Conservation (phyloP, 1,140 invertebrate genomes). For the Caerostris extrusa region DNA sequence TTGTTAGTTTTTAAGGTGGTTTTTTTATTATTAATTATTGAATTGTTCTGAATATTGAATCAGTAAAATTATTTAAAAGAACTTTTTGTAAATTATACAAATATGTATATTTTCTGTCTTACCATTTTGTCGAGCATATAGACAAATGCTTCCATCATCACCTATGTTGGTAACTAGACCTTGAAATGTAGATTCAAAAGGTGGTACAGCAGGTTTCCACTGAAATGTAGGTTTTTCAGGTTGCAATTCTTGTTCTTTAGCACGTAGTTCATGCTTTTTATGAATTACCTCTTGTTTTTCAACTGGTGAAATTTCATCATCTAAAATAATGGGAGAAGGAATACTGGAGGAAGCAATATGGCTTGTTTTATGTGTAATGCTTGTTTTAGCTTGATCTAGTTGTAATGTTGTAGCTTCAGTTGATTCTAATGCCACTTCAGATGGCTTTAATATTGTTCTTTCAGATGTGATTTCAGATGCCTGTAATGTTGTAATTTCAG, state of each 20-base stretch:
- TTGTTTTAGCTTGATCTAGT: too few relatives aligned
- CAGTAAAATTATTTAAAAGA: too few relatives aligned
- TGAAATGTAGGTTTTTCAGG: slow-evolving; percentile 52
- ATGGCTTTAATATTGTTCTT: too few relatives aligned
- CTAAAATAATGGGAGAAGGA: neutral
- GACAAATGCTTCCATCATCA: slow-evolving; percentile 66
- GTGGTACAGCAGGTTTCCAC: slow-evolving; percentile 65
- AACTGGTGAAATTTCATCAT: neutral
- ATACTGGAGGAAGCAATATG: neutral
- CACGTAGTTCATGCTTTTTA: neutral
- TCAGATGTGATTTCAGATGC: too few relatives aligned
- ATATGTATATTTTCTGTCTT: neutral
- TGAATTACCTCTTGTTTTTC: neutral
- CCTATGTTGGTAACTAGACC: slow-evolving; percentile 61
- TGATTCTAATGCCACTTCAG: too few relatives aligned
- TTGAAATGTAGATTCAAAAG: slow-evolving; percentile 46
- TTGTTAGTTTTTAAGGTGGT: too few relatives aligned
- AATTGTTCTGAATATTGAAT: too few relatives aligned
- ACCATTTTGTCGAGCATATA: slow-evolving; percentile 38
- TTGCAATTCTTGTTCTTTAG: neutral
- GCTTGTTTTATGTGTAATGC: too few relatives aligned
- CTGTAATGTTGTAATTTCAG: too few relatives aligned
- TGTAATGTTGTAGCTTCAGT: too few relatives aligned
- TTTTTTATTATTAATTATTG: too few relatives aligned
- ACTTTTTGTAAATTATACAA: too few relatives aligned